Base-by-base conservation (phyloP, 2,797 vertebrate genomes). In the Amblyraja radiata region DNA sequence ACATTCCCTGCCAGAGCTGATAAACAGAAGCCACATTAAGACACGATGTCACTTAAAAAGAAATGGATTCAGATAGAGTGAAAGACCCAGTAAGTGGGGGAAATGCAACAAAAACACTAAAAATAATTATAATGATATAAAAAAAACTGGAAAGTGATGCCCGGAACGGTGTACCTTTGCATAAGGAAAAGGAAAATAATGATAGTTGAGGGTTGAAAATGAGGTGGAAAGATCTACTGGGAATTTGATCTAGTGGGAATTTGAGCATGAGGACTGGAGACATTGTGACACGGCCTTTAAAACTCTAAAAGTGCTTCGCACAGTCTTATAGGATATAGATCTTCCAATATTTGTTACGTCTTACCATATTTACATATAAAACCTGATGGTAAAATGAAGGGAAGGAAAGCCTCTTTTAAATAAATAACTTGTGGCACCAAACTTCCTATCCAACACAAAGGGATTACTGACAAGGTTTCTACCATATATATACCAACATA, bases 271-370 rank as follows among this genome's bases (percentile, higher is more conserved):
- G n/a, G 77, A 78, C 4, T n/a, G 32, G 77, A 11, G 10, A 78
- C n/a, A 14, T 36, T 79, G 32, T 79, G 13, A 0, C 32, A 16
- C 36, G 7, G 36, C 32, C 16, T 74, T 36, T 79, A 79, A 36
- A 36, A 39, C 78, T 39, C 39, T 79, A 16, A 79, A 79, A 79
- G 16, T 79, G 78, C 78, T 79, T 36, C 32, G 79, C 78, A 39
- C 32, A 79, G 58, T 2, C 23, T 58, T 63, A 2, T 28, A 13
- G 32, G 32, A 61, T 9, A 84, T 6, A 86, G 83, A 86, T 83
- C 58, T 86, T 18, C 36, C 32, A 86, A 86, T 86, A 86, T 86
- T 86, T 86, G 58, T 86, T n/a, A 86, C 28, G 58, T 58, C 1
- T 63, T 28, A 61, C 18, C 54, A 58, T 13, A 58, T 54, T 84